Conservation (phyloP, 2,797 vertebrate species). For the Sebastes nivosus region DNA sequence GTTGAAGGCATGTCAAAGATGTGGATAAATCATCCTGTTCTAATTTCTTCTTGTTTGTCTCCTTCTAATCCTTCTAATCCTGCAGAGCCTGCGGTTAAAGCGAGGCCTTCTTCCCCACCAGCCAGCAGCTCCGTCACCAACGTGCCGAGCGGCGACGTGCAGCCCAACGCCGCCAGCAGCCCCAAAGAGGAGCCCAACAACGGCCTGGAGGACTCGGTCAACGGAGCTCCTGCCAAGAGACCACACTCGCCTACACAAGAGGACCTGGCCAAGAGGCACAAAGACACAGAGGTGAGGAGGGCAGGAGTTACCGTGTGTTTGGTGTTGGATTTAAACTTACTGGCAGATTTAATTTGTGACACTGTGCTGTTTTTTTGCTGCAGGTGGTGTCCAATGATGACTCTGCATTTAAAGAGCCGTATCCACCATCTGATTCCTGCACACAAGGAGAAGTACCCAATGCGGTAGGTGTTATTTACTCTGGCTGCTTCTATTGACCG, state of each 20-base stretch:
- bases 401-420: conserved; percentile 83
- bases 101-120: conserved; percentile 69
- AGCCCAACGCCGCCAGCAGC: conserved; percentile 63
- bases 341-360: not conserved
- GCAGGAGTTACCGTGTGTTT: not conserved
- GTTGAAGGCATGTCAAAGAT: no score
- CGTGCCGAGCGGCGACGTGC: not conserved
- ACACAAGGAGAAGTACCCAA: conserved; percentile 65
- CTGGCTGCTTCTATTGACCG: not conserved
- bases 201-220: conserved; percentile 62
- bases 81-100: conserved; percentile 76
- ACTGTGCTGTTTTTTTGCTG: not conserved
- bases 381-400: conserved; percentile 75
- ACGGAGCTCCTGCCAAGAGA: conserved; percentile 73
- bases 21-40: not conserved
- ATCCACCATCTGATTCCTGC: conserved; percentile 74
- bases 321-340: not conserved
- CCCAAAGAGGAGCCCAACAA: conserved; percentile 72
- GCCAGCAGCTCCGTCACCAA: conserved; percentile 40
- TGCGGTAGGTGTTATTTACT: conserved; percentile 55
- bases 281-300: conserved; percentile 69
- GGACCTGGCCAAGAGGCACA: conserved; percentile 80
- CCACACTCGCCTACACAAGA: conserved; percentile 78
- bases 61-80: conserved; percentile 11
- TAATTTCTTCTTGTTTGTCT: not conserved